These are phyloP conservation scores for Eubucco bourcierii DNA, from an alignment of 2,113 vertebrate genomes.

Conservation along the genomic window DNA sequence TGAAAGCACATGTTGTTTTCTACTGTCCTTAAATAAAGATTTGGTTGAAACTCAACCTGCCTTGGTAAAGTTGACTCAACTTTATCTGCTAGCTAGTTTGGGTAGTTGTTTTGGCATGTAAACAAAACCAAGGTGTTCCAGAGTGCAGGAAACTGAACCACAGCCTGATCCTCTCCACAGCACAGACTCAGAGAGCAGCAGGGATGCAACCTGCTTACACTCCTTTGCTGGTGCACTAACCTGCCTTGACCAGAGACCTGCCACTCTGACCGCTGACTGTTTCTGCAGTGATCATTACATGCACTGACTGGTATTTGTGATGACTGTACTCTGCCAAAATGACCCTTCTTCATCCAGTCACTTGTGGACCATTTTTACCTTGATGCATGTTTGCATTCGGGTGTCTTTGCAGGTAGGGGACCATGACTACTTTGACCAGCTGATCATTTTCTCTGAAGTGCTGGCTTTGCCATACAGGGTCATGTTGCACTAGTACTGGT, in stretches of 20 bases:
- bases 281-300: neutral
- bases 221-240: neutral
- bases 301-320: neutral
- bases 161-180: neutral
- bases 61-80: neutral
- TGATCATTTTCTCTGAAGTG: neutral
- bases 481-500: neutral
- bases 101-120: neutral
- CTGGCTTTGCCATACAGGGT: neutral
- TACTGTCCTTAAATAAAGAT: neutral
- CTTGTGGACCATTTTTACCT: too few species aligned
- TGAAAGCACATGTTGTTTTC: neutral
- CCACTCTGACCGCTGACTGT: too few species aligned
- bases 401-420: neutral
- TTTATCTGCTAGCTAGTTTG: neutral
- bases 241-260: neutral
- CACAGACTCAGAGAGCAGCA: neutral
- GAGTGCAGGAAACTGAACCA: neutral
- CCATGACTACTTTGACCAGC: neutral
- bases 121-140: neutral
- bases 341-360: neutral
- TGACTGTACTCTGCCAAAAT: neutral
- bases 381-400: neutral
- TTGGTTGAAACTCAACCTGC: neutral
- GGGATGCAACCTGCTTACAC: rapidly evolving